phyloP scores from a whole-genome alignment of 2,113 vertebrate species.

The Mohoua ochrocephala region DNA sequence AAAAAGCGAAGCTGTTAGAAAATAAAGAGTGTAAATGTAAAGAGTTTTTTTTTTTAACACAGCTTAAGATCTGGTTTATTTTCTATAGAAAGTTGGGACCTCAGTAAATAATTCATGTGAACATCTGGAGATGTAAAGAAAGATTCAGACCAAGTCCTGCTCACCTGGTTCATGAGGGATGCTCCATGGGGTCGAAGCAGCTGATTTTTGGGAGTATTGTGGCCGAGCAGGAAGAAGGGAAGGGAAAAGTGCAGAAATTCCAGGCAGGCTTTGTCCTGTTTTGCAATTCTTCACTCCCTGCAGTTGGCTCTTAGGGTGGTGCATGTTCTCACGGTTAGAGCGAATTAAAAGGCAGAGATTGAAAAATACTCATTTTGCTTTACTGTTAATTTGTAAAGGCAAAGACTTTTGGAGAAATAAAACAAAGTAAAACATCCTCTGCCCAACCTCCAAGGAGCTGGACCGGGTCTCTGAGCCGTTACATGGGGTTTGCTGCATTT shows the following conservation, averaged over 20 bases:
- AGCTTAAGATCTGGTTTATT: neutral
- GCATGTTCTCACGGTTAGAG: neutral
- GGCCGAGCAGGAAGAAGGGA: neutral
- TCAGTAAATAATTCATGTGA: neutral
- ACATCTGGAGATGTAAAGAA: neutral
- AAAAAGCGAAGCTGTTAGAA: neutral
- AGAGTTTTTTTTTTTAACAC: neutral
- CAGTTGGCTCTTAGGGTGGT: neutral
- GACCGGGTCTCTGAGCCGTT: neutral
- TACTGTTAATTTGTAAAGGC: slow-evolving; percentile 17
- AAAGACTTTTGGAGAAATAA: neutral
- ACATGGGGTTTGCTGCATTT: neutral
- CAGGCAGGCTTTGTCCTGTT: neutral
- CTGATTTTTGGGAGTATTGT: neutral
- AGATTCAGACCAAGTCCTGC: neutral
- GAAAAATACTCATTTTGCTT: slow-evolving; percentile 36
- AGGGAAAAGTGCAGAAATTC: neutral
- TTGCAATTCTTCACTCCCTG: neutral
- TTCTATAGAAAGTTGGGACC: neutral
- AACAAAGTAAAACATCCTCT: neutral
- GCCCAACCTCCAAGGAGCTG: neutral
- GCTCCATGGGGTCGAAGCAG: neutral
- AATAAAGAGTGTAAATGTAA: neutral
- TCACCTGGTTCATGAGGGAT: neutral
- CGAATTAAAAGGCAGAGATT: neutral